phyloP scores from a whole-genome alignment of 2,113 vertebrate genomes.

The Microcebus lehilahytsara region DNA sequence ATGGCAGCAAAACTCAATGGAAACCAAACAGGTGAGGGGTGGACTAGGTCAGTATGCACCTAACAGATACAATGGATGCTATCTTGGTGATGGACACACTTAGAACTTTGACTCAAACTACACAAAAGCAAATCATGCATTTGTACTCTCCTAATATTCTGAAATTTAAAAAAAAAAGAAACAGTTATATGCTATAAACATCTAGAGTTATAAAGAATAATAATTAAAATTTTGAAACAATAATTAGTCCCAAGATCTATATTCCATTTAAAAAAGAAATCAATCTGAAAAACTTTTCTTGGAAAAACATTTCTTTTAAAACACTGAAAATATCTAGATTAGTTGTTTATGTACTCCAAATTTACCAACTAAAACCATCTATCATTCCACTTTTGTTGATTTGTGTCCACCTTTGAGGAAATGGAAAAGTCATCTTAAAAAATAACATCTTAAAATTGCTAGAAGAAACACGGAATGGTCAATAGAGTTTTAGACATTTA shows the following conservation, averaged over 20 bases:
- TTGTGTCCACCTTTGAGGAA: background rate
- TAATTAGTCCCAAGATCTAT: background rate
- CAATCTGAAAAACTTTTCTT: background rate
- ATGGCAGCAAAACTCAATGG: too few species aligned
- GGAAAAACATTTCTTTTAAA: background rate
- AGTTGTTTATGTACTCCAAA: background rate
- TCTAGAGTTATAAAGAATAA: background rate
- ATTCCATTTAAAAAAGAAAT: background rate
- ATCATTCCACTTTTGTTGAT: background rate
- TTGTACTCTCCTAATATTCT: too few species aligned
- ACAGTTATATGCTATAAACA: background rate
- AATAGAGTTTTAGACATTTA: background rate
- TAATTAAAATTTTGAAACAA: background rate
- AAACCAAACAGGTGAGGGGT: too few species aligned
- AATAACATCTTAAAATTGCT: background rate
- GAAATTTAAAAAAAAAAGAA: too few species aligned
- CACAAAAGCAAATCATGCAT: too few species aligned
- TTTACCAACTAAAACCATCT: background rate
- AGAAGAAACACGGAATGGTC: background rate
- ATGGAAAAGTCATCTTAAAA: background rate
- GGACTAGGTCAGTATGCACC: too few species aligned
- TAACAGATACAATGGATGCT: too few species aligned
- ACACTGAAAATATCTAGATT: background rate
- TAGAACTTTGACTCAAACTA: too few species aligned
- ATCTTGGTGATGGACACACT: too few species aligned